These are phyloP conservation scores for Eupeodes corollae DNA, from an alignment of 1,140 invertebrate genomes.

Conservation along the genomic window DNA sequence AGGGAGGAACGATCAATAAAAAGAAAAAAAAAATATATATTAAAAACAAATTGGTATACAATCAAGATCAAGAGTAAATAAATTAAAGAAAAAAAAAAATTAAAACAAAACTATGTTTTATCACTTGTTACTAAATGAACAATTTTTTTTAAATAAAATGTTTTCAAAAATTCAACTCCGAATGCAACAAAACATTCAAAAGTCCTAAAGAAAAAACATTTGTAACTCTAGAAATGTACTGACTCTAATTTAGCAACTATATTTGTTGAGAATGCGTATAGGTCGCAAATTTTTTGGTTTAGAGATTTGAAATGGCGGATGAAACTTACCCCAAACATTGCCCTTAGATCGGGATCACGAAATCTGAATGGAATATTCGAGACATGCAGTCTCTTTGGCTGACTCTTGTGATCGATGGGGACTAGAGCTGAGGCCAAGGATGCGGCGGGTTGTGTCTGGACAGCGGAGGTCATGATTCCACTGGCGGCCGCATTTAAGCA, in stretches of 20 bases:
- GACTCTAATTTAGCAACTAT: neutral
- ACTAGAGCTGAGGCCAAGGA: constrained; percentile 11
- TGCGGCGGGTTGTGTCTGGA: constrained; percentile 17
- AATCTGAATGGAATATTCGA: constrained; percentile 99
- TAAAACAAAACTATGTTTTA: too few species aligned
- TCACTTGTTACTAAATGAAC: neutral
- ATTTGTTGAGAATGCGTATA: too few species aligned
- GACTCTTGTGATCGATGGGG: constrained; percentile 42
- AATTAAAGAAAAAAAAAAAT: too few species aligned
- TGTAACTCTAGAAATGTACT: too few species aligned
- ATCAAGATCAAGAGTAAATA: too few species aligned
- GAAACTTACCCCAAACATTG: constrained; percentile 91
- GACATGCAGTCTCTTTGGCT: constrained; percentile 82
- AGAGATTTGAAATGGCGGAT: too few species aligned
- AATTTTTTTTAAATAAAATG: too few species aligned
- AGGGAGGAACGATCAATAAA: neutral
- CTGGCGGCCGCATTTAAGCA: constrained; percentile 29
- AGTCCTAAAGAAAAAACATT: too few species aligned
- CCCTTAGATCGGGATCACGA: constrained; percentile 91
- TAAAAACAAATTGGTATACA: neutral
- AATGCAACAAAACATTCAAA: too few species aligned
- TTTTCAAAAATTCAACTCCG: too few species aligned
- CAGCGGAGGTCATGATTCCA: constrained; percentile 26
- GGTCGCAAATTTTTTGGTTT: too few species aligned
- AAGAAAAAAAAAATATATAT: neutral